Evolutionary conservation across 1,140 invertebrate genomes (phyloP).

Genomic region (Phortica variegata): DNA sequence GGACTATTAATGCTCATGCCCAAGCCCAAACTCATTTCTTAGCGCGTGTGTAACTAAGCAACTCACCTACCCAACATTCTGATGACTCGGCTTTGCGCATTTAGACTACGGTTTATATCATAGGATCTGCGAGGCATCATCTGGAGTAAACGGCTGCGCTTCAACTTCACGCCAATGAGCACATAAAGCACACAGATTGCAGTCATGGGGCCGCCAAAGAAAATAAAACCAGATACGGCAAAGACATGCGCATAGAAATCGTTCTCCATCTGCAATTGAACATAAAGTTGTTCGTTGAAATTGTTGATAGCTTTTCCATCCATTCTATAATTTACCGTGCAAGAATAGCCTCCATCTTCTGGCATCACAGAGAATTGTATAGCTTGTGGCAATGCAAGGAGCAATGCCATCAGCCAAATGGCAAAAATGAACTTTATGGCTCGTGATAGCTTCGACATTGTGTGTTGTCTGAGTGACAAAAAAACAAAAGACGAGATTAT

Average conservation of each 20-base stretch:
- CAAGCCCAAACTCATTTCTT: too few relatives aligned
- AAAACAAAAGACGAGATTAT: conserved; percentile 15
- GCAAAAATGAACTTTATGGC: conserved; percentile 70
- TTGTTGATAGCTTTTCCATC: not conserved
- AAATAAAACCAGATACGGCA: conserved; percentile 78
- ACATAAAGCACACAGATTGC: conserved; percentile 81
- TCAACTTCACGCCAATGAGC: conserved; percentile 74
- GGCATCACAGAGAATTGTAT: conserved; percentile 69
- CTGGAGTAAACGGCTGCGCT: conserved; percentile 56
- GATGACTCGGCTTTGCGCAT: conserved; percentile 64
- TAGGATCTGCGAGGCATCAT: conserved; percentile 30
- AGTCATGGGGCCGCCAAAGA: conserved; percentile 84
- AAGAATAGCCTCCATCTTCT: conserved; percentile 58
- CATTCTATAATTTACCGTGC: conserved; percentile 34
- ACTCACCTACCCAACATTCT: conserved; percentile 66
- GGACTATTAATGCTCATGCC: too few relatives aligned
- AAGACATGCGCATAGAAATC: conserved; percentile 72
- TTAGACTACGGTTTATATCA: conserved; percentile 42
- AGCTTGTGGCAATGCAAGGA: conserved; percentile 77
- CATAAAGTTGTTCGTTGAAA: not conserved
- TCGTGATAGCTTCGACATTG: conserved; percentile 76
- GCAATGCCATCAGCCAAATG: conserved; percentile 70
- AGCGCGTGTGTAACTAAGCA: too few relatives aligned
- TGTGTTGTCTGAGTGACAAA: conserved; percentile 63
- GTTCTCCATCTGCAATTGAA: conserved; percentile 57